phyloP scores from a whole-genome alignment of 2,113 vertebrate genomes.

The Sapajus apella region DNA sequence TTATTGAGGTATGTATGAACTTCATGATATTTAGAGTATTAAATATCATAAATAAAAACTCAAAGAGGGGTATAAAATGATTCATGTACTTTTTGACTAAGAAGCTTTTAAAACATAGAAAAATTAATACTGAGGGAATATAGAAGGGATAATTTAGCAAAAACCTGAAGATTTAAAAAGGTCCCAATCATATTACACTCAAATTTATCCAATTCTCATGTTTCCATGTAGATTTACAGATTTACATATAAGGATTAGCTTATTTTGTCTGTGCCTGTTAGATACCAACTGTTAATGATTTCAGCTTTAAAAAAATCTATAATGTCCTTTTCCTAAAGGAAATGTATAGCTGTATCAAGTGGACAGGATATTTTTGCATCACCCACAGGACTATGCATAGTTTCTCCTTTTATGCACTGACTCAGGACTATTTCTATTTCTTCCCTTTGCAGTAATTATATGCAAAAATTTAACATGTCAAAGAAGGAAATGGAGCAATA shows the following conservation, averaged over 20 bases:
- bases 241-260: slow-evolving; percentile 6
- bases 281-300: not conserved
- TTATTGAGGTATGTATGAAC: not conserved
- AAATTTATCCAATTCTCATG: not conserved
- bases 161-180: not conserved
- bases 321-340: slow-evolving; percentile 22
- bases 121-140: not conserved
- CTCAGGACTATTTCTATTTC: not conserved
- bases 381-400: not conserved
- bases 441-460: not conserved
- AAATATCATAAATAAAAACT: slow-evolving; percentile 14
- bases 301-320: not conserved
- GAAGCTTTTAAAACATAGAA: slow-evolving; percentile 10
- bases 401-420: not conserved
- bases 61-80: not conserved
- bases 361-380: not conserved
- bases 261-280: not conserved
- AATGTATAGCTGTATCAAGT: not conserved
- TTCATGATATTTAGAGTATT: not conserved
- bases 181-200: not conserved
- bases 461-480: not conserved
- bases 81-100: not conserved
- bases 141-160: not conserved
- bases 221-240: not conserved
- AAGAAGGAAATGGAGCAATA: not conserved